A percentile compares a stretch with the other conserved stretches of the same genome.
Evolutionary conservation across 1,140 invertebrate genomes (phyloP).

Genomic region (Dreissena polymorpha): DNA sequence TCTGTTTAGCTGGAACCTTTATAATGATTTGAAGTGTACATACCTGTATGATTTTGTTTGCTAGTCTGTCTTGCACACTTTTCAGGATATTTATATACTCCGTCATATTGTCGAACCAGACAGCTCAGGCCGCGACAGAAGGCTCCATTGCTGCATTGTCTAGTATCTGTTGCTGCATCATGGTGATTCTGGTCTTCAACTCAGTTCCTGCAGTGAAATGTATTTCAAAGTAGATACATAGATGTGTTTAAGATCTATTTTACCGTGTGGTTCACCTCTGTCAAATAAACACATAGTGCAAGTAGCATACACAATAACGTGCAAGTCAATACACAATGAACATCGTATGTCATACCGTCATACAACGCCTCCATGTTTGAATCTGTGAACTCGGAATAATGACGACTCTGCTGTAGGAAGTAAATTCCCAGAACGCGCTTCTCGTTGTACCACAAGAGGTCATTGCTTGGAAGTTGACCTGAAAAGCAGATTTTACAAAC

Average conservation of each 20-base stretch:
- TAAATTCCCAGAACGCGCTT: slow-evolving; percentile 32
- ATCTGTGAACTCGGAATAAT: slow-evolving; percentile 2
- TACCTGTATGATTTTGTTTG: slow-evolving; percentile 30
- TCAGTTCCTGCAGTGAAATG: no score
- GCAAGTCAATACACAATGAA: no score
- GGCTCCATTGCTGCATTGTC: slow-evolving; percentile 2
- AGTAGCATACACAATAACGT: no score
- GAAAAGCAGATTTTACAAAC: neutral
- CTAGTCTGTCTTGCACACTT: slow-evolving; percentile 35
- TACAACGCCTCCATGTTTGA: neutral
- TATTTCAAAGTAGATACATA: no score
- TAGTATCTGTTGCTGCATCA: slow-evolving; percentile 12
- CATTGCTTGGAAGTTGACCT: slow-evolving; percentile 29
- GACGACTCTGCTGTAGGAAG: slow-evolving; percentile 14
- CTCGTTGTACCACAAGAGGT: slow-evolving; percentile 54
- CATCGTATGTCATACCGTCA: neutral
- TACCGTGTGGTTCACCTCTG: no score
- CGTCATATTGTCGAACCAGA: slow-evolving; percentile 61
- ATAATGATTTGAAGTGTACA: neutral
- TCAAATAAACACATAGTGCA: no score
- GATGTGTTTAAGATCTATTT: no score
- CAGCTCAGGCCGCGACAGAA: slow-evolving; percentile 7
- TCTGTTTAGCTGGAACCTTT: neutral
- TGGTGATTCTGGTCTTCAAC: neutral
- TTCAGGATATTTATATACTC: slow-evolving; percentile 52